Evolutionary conservation across 1,140 invertebrate genomes (phyloP).

Genomic region (Drosophila nigromelanica): DNA sequence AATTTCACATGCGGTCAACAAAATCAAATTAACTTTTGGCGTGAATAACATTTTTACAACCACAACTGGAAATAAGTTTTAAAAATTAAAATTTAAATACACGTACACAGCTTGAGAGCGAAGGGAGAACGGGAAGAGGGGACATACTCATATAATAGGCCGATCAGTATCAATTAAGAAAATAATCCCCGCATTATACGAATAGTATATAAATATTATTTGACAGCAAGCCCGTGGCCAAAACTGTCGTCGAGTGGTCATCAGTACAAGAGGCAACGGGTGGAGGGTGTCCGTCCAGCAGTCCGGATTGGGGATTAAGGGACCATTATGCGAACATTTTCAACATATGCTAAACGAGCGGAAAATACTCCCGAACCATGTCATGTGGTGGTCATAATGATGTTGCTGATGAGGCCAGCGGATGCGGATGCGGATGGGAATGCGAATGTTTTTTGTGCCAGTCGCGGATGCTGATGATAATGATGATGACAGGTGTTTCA

Average conservation of each 20-base stretch:
- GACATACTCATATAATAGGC: slow-evolving; percentile 42
- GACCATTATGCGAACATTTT: slow-evolving; percentile 51
- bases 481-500: slow-evolving; percentile 48
- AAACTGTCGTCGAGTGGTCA: slow-evolving; percentile 27
- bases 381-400: slow-evolving; percentile 52
- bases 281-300: neutral
- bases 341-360: slow-evolving; percentile 46
- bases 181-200: slow-evolving; percentile 65
- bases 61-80: slow-evolving; percentile 7
- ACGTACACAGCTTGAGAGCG: neutral
- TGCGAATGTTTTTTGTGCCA: slow-evolving; percentile 11
- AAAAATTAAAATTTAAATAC: slow-evolving; percentile 45
- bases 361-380: slow-evolving; percentile 15
- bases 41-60: slow-evolving; percentile 36
- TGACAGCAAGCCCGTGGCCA: slow-evolving; percentile 33
- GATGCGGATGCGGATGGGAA: slow-evolving; percentile 5
- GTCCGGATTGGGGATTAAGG: slow-evolving; percentile 37
- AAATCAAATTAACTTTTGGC: slow-evolving; percentile 72
- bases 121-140: neutral
- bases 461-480: slow-evolving; percentile 14
- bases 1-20: slow-evolving; percentile 62
- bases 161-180: slow-evolving; percentile 69
- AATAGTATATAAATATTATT: slow-evolving; percentile 69
- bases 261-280: neutral
- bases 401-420: slow-evolving; percentile 29